Conservation (phyloP, 2,888 invertebrate species). For the Carcina quercana region DNA sequence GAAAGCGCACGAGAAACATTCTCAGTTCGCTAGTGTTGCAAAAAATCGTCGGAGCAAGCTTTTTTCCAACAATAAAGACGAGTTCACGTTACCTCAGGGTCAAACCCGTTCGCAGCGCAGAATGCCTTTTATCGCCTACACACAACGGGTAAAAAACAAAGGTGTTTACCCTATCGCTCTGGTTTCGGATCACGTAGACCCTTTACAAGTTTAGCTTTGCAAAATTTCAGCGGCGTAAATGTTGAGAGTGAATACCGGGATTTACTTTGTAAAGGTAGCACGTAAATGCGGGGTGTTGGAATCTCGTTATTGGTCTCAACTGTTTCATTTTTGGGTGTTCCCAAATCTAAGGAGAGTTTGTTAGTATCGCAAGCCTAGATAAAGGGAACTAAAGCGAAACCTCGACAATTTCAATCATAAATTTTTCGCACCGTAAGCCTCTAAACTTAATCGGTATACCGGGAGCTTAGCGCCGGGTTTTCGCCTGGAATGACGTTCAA, state of each 20-base stretch:
- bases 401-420: too few species aligned
- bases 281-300: constrained; percentile 7
- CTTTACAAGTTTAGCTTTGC: constrained; percentile 36
- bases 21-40: neutral
- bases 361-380: too few species aligned
- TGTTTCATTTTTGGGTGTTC: too few species aligned
- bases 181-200: constrained; percentile 34
- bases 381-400: too few species aligned
- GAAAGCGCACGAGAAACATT: too few species aligned
- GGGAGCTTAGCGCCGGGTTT: too few species aligned
- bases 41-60: neutral
- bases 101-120: neutral
- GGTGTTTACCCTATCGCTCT: constrained; percentile 27
- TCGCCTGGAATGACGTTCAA: too few species aligned
- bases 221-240: constrained; percentile 24
- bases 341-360: too few species aligned
- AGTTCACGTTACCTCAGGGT: neutral
- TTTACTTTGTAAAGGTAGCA: constrained; percentile 28
- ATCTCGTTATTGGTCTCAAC: neutral
- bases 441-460: too few species aligned
- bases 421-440: too few species aligned
- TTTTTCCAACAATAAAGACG: neutral
- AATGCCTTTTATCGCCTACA: neutral
- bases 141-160: constrained; percentile 2
- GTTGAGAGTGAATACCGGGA: constrained; percentile 24